A percentile compares a stretch with the other conserved stretches of the same genome.
Conservation (phyloP, 2,113 vertebrate genomes). For the Tonatia bakeri region DNA sequence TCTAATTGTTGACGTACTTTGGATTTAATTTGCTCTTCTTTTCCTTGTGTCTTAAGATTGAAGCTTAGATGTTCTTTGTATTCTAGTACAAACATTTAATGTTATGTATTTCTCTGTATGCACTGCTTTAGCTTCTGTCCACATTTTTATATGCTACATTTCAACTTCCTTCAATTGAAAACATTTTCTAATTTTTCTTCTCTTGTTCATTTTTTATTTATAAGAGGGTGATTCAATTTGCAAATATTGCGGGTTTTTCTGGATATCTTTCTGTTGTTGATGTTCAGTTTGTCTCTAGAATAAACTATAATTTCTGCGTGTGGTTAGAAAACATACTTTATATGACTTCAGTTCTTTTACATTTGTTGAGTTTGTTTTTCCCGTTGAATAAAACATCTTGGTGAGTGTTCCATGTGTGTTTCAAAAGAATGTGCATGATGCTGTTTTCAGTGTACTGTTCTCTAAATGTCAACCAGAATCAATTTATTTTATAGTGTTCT, state of each 20-base stretch:
- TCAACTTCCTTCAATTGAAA: neutral
- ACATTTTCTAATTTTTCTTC: neutral
- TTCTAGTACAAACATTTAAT: neutral
- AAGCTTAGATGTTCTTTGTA: neutral
- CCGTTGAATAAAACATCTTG: neutral
- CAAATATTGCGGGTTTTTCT: neutral
- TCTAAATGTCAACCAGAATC: neutral
- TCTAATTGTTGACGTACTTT: neutral
- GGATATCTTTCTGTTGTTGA: neutral
- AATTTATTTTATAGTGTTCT: neutral
- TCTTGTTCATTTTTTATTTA: neutral
- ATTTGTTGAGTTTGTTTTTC: neutral
- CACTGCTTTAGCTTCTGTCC: neutral
- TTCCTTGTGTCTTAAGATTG: neutral
- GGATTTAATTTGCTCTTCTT: neutral
- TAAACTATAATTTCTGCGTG: neutral
- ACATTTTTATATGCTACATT: neutral
- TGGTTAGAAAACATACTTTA: neutral
- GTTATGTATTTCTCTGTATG: neutral
- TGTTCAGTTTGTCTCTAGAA: neutral
- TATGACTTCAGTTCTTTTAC: neutral
- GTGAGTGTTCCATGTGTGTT: neutral
- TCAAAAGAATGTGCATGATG: too few species aligned
- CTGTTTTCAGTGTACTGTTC: neutral
- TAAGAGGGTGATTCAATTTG: neutral